Evolutionary conservation across 2,113 vertebrate species (phyloP).

Genomic region (Elaphurus davidianus): DNA sequence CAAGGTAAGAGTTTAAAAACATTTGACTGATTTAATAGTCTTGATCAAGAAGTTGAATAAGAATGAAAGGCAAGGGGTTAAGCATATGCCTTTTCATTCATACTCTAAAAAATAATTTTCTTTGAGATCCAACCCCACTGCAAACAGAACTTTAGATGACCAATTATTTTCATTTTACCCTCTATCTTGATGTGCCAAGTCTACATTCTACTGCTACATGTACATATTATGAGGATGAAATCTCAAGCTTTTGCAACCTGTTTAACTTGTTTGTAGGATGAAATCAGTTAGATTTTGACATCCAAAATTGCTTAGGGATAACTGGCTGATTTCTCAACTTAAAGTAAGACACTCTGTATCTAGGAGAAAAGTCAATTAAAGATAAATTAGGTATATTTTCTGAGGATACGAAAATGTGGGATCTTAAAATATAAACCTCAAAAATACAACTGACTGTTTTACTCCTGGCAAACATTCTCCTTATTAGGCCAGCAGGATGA

Average conservation of each 20-base stretch:
- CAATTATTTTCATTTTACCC: not conserved
- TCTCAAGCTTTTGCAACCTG: slow-evolving; percentile 35
- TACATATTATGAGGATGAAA: not conserved
- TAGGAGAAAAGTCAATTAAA: slow-evolving; percentile 48
- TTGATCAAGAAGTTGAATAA: not conserved
- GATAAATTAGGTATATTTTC: not conserved
- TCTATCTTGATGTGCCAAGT: not conserved
- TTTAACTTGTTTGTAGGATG: slow-evolving; percentile 36
- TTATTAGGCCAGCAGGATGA: not conserved
- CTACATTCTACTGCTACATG: not conserved
- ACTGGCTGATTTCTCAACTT: slow-evolving; percentile 47
- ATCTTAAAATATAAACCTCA: not conserved
- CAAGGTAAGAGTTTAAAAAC: slow-evolving; percentile 2
- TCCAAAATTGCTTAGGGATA: not conserved
- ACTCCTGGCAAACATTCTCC: not conserved
- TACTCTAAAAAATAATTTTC: not conserved
- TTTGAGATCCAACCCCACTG: not conserved
- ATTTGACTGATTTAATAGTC: not conserved
- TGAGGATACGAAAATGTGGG: not conserved
- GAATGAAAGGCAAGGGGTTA: not conserved
- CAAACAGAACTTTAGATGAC: not conserved
- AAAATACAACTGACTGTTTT: not conserved
- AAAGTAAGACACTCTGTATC: not conserved
- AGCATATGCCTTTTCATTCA: not conserved
- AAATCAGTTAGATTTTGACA: slow-evolving; percentile 25